Percentiles rank a stretch among this genome's conserved stretches.
These are phyloP conservation scores for Camptogramma bilineatum DNA, from an alignment of 2,888 invertebrate species.

Conservation along the genomic window DNA sequence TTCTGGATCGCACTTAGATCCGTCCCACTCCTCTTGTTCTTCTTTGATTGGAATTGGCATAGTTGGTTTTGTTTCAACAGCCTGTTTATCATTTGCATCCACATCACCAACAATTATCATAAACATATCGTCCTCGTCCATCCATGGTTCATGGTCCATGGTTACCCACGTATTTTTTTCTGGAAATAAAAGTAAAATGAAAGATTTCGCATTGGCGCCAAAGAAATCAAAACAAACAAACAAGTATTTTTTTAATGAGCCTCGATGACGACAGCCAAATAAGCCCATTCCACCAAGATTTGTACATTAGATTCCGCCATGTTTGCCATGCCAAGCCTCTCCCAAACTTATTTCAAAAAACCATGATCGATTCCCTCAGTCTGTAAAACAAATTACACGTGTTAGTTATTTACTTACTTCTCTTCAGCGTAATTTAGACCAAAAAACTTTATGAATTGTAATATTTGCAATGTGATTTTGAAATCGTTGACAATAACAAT, in stretches of 20 bases:
- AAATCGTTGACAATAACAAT: not conserved
- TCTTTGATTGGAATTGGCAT: slow-evolving; percentile 44
- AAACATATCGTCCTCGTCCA: slow-evolving; percentile 59
- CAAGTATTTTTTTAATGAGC: slow-evolving; percentile 12
- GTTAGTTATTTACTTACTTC: too few relatives aligned
- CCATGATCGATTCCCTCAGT: not conserved
- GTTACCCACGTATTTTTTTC: not conserved
- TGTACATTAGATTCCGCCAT: slow-evolving; percentile 18
- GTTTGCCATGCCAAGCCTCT: slow-evolving; percentile 3
- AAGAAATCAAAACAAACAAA: slow-evolving; percentile 16
- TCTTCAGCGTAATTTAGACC: too few relatives aligned
- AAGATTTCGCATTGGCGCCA: slow-evolving; percentile 39
- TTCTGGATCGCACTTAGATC: slow-evolving; percentile 36
- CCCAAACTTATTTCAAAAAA: not conserved
- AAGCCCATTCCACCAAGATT: slow-evolving; percentile 4
- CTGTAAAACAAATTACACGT: too few relatives aligned
- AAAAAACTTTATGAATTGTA: too few relatives aligned
- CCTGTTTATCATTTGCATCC: slow-evolving; percentile 22
- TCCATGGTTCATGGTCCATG: slow-evolving; percentile 54
- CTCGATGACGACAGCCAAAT: not conserved
- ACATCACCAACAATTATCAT: slow-evolving; percentile 57
- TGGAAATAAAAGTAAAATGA: not conserved
- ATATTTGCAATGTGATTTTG: too few relatives aligned
- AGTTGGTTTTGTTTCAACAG: slow-evolving; percentile 18
- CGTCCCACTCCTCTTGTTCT: slow-evolving; percentile 47